A percentile compares a stretch with the other conserved stretches of the same genome.
Conservation (phyloP, 2,797 vertebrate species). For the Pseudochirops corinnae region DNA sequence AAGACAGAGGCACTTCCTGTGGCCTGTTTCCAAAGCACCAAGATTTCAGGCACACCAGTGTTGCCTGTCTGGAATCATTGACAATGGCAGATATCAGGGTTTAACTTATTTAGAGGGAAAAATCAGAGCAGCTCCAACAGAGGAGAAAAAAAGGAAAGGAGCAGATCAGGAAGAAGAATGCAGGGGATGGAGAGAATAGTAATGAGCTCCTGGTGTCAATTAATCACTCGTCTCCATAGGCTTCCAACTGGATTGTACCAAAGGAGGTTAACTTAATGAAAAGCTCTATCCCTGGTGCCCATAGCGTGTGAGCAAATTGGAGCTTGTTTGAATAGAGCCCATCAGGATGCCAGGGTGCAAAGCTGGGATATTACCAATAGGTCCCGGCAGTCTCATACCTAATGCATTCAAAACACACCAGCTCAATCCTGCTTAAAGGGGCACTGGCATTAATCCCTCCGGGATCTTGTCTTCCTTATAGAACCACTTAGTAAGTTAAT, state of each 20-base stretch:
- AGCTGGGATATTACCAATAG: constrained; percentile 64
- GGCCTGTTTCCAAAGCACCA: background rate
- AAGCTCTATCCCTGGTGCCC: constrained; percentile 62
- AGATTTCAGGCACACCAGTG: constrained; percentile 32
- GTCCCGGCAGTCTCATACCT: constrained; percentile 76
- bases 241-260: constrained; percentile 49
- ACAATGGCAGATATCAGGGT: background rate
- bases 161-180: constrained; percentile 43
- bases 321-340: constrained; percentile 74
- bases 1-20: background rate
- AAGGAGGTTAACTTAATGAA: constrained; percentile 62
- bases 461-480: constrained; percentile 75
- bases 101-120: constrained; percentile 33
- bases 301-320: constrained; percentile 50
- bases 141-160: constrained; percentile 21
- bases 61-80: background rate
- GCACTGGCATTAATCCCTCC: constrained; percentile 82
- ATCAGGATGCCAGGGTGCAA: constrained; percentile 75
- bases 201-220: constrained; percentile 58
- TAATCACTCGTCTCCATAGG: constrained; percentile 55
- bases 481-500: constrained; percentile 82
- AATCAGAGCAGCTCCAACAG: background rate
- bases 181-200: constrained; percentile 33
- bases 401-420: constrained; percentile 77
- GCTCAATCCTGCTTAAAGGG: constrained; percentile 82